Conservation (phyloP, 30 jellyfish, hydroid and myxozoan genomes). For the Pelagia noctiluca region DNA sequence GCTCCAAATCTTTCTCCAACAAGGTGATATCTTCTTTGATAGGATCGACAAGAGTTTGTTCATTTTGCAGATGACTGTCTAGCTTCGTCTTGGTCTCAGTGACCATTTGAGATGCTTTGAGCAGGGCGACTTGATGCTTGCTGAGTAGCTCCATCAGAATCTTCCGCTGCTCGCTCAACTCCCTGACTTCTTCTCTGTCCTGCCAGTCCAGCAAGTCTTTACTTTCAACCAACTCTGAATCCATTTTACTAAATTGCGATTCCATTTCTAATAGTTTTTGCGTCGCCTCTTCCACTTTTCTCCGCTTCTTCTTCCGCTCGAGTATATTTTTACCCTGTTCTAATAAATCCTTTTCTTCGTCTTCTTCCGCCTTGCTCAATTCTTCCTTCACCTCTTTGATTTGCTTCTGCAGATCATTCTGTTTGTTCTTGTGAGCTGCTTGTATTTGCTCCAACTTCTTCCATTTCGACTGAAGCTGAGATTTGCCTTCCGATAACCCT, state of each 20-base stretch:
- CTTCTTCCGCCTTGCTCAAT: constrained; percentile 81
- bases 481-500: constrained; percentile 86
- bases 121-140: constrained; percentile 92
- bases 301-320: constrained; percentile 86
- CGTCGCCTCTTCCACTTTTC: constrained; percentile 97
- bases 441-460: constrained; percentile 79
- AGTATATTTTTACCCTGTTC: constrained; percentile 78
- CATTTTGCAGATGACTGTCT: constrained; percentile 86
- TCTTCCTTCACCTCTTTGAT: constrained; percentile 69
- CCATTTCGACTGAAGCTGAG: constrained; percentile 87
- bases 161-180: constrained; percentile 73
- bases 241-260: constrained; percentile 48
- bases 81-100: constrained; percentile 92
- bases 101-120: constrained; percentile 95
- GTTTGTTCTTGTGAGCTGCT: constrained; percentile 71
- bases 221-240: constrained; percentile 54
- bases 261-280: constrained; percentile 91
- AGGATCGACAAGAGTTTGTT: constrained; percentile 74
- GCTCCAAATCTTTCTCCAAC: constrained; percentile 84
- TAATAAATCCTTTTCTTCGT: constrained; percentile 88
- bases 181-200: constrained; percentile 83
- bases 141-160: constrained; percentile 87
- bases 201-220: constrained; percentile 90
- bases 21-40: constrained; percentile 60
- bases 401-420: constrained; percentile 74